Base-by-base conservation (phyloP, 2,113 vertebrate species). In the Eclectus roratus region DNA sequence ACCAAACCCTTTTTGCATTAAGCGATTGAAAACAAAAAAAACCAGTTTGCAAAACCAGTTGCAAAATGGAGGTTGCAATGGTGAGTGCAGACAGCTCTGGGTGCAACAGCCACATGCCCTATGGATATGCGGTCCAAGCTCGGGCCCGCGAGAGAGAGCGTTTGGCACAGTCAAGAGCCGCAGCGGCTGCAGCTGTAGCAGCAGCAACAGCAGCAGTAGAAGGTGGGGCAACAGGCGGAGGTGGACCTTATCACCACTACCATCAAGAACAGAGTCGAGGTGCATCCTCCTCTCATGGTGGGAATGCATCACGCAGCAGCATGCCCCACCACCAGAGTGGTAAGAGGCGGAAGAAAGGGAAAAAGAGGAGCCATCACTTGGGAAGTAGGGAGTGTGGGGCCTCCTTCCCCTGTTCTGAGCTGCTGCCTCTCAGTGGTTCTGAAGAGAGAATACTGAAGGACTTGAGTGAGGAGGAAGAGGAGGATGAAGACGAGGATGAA, bases 11-110 rank as follows among this genome's bases (percentile, higher is more conserved):
- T 29, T 41, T 39, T 27, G 10, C 50, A 46, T 74, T 19, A 27
- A 55, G 37, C 0, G 5, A 29, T 31, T 24, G 3, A 6, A 61
- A 55, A 33, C 41, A 29, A 28, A 27, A 53, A 19, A 46, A 29
- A 58, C 21, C 33, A 58, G 21, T 58, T 35, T 35, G 56, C 33
- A 35, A 58, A 58, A 58, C 21, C 56, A 31, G 31, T 47, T 44
- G 69, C 96, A 98, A 97, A 94, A 99, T 99, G 99, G 99, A 99
- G 98, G 99, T 99, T 31, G 99, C 99, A 5, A 99, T 99, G 99
- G 99, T 99, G 97, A 99, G 99, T 12, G 99, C 99, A 2, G 99
- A 99, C 77, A 98, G 98, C 97, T 98, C 98, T 46, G 99, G 99
- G 64, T 99, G 99, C 98, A 99, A 99, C 94, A 99, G 98, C 90